Conservation (phyloP, 2,113 vertebrate genomes). For the Pontoporia blainvillei region DNA sequence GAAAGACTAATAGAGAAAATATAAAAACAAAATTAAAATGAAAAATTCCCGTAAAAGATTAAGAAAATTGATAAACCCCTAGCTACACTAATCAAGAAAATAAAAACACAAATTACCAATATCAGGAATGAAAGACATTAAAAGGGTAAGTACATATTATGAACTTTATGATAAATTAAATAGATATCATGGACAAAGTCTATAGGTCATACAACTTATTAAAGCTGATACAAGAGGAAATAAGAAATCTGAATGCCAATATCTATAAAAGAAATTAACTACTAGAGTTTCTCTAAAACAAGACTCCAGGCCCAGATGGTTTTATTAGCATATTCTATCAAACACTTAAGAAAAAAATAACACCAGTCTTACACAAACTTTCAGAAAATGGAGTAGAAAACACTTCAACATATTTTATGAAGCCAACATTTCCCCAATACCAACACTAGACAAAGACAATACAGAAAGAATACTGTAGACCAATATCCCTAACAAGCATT, state of each 20-base stretch:
- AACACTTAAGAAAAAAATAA: background rate
- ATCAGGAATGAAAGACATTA: background rate
- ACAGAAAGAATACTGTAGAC: background rate
- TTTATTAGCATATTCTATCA: slow-evolving; percentile 12
- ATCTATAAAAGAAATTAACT: background rate
- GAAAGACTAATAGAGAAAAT: background rate
- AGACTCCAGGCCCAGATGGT: background rate
- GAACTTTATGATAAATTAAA: background rate
- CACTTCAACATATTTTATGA: background rate
- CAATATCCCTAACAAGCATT: background rate
- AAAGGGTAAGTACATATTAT: background rate
- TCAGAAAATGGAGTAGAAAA: background rate
- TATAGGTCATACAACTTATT: background rate
- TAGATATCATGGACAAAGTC: background rate
- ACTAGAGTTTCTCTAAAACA: slow-evolving; percentile 10
- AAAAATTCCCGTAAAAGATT: background rate
- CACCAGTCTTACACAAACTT: background rate
- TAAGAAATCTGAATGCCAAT: background rate
- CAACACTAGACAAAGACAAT: background rate
- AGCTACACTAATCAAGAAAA: background rate
- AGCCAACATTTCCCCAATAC: background rate
- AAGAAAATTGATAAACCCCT: background rate
- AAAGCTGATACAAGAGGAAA: background rate
- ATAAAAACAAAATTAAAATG: background rate
- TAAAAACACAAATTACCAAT: background rate